phyloP scores from a whole-genome alignment of 1,140 invertebrate genomes.

The Medauroidea extradentata region DNA sequence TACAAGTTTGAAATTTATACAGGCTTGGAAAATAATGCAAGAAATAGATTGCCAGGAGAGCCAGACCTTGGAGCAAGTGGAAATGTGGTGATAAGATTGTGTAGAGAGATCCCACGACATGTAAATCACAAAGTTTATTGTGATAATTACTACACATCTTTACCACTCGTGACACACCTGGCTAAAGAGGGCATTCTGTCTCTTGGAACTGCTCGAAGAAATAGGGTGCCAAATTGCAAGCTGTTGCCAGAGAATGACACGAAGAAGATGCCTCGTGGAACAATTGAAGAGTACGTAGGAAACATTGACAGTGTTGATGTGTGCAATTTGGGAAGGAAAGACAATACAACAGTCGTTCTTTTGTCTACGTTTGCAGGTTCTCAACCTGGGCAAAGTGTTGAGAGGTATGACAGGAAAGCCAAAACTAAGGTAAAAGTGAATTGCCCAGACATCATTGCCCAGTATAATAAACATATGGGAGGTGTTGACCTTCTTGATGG shows the following conservation, averaged over 20 bases:
- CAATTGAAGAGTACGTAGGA: background rate
- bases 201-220: constrained; percentile 11
- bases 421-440: background rate
- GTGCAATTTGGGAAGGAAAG: background rate
- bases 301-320: background rate
- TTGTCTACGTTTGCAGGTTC: background rate
- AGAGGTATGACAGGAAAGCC: background rate
- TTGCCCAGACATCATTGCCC: constrained; percentile 3
- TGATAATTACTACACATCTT: constrained; percentile 16
- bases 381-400: background rate
- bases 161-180: constrained; percentile 2
- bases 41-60: constrained; percentile 1
- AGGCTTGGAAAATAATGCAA: constrained; percentile 18
- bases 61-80: constrained; percentile 26
- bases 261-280: constrained; percentile 5
- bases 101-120: constrained; percentile 8
- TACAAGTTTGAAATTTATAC: constrained; percentile 33
- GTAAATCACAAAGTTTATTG: constrained; percentile 17
- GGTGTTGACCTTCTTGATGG: constrained; percentile 34
- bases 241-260: background rate
- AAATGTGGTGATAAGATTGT: constrained; percentile 25
- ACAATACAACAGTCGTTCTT: background rate
- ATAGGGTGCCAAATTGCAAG: constrained; percentile 5
- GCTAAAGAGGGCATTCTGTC: constrained; percentile 5
- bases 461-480: constrained; percentile 25